A percentile compares a stretch with the other conserved stretches of the same genome.
phyloP scores from a whole-genome alignment of 1,140 invertebrate genomes.

The Frieseomelitta varia region DNA sequence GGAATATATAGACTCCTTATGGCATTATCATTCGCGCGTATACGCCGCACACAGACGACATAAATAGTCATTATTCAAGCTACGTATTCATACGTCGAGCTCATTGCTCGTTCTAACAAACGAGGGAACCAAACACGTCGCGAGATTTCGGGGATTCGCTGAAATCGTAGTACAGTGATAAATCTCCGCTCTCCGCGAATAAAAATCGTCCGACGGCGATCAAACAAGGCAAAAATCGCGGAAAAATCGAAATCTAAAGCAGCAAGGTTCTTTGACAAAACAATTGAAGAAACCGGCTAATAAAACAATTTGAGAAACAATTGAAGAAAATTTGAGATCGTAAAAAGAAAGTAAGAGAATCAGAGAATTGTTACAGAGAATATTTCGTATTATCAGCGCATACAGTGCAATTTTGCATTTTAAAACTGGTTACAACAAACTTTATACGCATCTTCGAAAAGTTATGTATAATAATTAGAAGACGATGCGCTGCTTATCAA shows the following conservation, averaged over 20 bases:
- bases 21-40: slow-evolving; percentile 4
- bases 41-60: not conserved
- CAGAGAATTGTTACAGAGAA: too few relatives aligned
- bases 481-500: too few relatives aligned
- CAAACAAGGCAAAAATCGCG: not conserved
- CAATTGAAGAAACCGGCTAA: not conserved
- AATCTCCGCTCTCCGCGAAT: not conserved
- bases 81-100: slow-evolving; percentile 14
- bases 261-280: not conserved
- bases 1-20: slow-evolving; percentile 12
- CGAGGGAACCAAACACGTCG: not conserved
- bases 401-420: too few relatives aligned
- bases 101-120: slow-evolving; percentile 29
- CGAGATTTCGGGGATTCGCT: slow-evolving; percentile 6
- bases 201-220: not conserved
- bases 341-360: too few relatives aligned
- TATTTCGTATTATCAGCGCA: too few relatives aligned
- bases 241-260: not conserved
- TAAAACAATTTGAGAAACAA: too few relatives aligned
- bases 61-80: slow-evolving; percentile 45
- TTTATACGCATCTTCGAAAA: too few relatives aligned
- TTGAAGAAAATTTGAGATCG: too few relatives aligned
- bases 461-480: too few relatives aligned
- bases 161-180: not conserved
- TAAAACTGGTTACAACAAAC: too few relatives aligned